phyloP scores from a whole-genome alignment of 2,113 vertebrate genomes.

The Stegostoma tigrinum region DNA sequence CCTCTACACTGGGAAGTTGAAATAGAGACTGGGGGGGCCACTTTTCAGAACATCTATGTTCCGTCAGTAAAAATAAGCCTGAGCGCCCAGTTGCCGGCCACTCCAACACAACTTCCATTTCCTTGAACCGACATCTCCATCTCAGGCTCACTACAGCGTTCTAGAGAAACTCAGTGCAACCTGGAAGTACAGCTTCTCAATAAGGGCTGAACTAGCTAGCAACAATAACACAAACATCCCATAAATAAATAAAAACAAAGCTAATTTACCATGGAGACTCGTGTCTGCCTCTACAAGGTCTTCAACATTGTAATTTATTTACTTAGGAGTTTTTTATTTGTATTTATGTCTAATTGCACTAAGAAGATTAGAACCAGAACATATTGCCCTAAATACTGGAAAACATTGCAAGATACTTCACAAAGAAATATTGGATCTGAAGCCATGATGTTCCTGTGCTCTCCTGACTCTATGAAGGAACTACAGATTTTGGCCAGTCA shows the following conservation, averaged over 20 bases:
- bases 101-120: too few relatives aligned
- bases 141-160: too few relatives aligned
- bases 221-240: background rate
- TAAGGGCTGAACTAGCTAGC: background rate
- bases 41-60: too few relatives aligned
- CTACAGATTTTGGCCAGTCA: background rate
- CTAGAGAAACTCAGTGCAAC: too few relatives aligned
- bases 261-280: background rate
- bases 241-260: background rate
- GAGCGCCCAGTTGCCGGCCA: too few relatives aligned
- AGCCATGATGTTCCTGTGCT: background rate
- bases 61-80: too few relatives aligned
- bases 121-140: too few relatives aligned
- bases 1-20: too few relatives aligned
- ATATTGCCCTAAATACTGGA: background rate
- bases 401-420: background rate
- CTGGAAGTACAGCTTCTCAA: background rate
- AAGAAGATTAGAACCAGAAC: background rate
- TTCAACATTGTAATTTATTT: background rate
- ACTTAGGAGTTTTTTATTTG: background rate
- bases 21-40: too few relatives aligned
- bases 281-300: background rate
- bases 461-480: background rate
- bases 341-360: background rate
- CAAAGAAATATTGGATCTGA: background rate